Percentiles rank a stretch among this genome's conserved stretches.
Conservation (phyloP, 2,888 invertebrate genomes). For the Liodrosophila aerea region DNA sequence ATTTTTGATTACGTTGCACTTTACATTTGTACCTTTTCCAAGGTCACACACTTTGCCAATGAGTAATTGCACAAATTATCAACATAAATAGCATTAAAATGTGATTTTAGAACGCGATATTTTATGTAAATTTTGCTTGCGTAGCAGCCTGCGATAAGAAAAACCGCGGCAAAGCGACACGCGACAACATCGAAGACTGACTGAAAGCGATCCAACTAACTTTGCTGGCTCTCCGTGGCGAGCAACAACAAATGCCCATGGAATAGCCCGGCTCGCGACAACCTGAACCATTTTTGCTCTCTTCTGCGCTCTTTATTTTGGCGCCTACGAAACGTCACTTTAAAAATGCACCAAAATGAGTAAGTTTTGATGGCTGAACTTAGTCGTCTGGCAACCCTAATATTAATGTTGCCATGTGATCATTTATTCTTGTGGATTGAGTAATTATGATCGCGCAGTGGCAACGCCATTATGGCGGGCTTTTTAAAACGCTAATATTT, state of each 20-base stretch:
- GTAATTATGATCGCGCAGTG: slow-evolving; percentile 34
- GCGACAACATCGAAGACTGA: slow-evolving; percentile 54
- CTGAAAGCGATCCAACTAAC: no score
- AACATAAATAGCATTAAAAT: slow-evolving; percentile 35
- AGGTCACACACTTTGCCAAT: slow-evolving; percentile 36
- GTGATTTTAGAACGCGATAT: slow-evolving; percentile 36
- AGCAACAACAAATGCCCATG: no score
- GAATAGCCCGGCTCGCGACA: no score
- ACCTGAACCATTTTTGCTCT: no score
- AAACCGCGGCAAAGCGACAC: slow-evolving; percentile 49
- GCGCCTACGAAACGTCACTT: no score
- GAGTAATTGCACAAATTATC: slow-evolving; percentile 38
- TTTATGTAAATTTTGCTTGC: slow-evolving; percentile 39
- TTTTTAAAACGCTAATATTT: slow-evolving; percentile 6
- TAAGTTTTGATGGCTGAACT: no score
- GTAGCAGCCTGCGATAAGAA: slow-evolving; percentile 50
- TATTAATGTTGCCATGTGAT: slow-evolving; percentile 22
- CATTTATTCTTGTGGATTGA: background rate
- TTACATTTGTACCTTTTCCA: slow-evolving; percentile 9
- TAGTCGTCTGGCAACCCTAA: slow-evolving; percentile 33
- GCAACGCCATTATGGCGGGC: slow-evolving; percentile 5
- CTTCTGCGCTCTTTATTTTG: no score
- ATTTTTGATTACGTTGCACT: slow-evolving; percentile 23
- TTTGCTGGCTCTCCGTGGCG: no score
- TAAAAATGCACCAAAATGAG: no score